Evolutionary conservation across 2,888 invertebrate species (phyloP).

Genomic region (Cheilosia scutellata): DNA sequence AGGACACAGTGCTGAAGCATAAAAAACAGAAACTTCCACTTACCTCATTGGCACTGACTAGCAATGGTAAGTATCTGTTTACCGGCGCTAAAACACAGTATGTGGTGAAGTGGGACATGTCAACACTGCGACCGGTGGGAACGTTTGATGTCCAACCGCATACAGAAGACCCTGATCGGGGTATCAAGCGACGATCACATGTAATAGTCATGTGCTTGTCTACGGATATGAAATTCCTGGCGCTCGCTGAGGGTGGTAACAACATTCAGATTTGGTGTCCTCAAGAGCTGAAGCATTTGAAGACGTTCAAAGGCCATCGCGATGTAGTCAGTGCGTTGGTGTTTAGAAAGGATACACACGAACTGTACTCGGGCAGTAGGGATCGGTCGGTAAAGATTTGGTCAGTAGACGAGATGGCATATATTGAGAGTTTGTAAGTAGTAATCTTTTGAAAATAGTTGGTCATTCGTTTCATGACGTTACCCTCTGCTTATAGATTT

Average conservation of each 20-base stretch:
- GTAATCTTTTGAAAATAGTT: background rate
- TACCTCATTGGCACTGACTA: constrained; percentile 92
- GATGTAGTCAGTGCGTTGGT: constrained; percentile 90
- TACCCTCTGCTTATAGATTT: constrained; percentile 83
- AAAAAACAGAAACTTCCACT: constrained; percentile 92
- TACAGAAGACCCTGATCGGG: constrained; percentile 82
- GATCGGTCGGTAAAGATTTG: constrained; percentile 96
- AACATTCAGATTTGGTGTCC: constrained; percentile 94
- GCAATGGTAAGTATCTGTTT: constrained; percentile 89
- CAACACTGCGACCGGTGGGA: constrained; percentile 87
- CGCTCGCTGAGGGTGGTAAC: constrained; percentile 88
- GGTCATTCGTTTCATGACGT: background rate
- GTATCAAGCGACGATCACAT: constrained; percentile 80
- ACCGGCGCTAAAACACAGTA: constrained; percentile 95
- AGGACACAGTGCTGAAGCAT: constrained; percentile 86
- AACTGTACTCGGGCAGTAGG: constrained; percentile 91
- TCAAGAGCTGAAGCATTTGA: constrained; percentile 89
- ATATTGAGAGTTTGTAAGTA: constrained; percentile 93
- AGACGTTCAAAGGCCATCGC: constrained; percentile 92
- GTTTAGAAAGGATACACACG: constrained; percentile 93
- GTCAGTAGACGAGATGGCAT: constrained; percentile 98
- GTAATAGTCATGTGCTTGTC: constrained; percentile 90
- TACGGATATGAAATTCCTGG: constrained; percentile 92
- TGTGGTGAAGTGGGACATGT: constrained; percentile 93
- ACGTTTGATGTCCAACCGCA: constrained; percentile 84